Base-by-base conservation (phyloP, 2,888 invertebrate species). In the Glyphotaelius pellucidus region DNA sequence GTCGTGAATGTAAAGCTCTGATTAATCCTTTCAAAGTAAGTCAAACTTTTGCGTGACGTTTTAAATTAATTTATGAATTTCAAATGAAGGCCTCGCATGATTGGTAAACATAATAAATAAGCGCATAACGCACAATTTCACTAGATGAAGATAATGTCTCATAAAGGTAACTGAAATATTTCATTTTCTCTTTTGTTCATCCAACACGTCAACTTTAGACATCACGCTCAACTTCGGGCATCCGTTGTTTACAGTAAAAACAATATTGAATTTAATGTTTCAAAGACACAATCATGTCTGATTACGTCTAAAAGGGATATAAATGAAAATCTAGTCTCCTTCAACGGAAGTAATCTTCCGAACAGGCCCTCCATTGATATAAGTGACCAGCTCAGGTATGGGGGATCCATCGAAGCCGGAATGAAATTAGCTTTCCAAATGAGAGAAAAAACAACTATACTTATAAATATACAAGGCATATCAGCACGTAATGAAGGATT, bases 51-150 rank as follows among this genome's bases (percentile, higher is more conserved):
- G 67, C 67, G 67, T 67, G 67, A 25, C 67, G 67, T 67, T 67
- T 67, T 67, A 67, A 67, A 67, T 67, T 67, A 67, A 67, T 67
- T 67, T 25, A n/a, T 67, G 67, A 67, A 67, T 67, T 25, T 67
- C 67, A 67, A 67, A 67, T 67, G 67, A 67, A 67, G 67, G 67
- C 67, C n/a, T 67, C n/a, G 67, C 67, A 67, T 67, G 67, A 67
- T 67, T 67, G 67, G 67, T 67, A 67, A 67, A 25, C n/a, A n/a
- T 67, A 67, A 67, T 67, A 67, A 67, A 67, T 67, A n/a, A 67
- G 67, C 67, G 67, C 67, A 67, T 67, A 67, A 67, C 67, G 67
- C 25, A 67, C 67, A 67, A 67, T 67, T 67, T 67, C n/a, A 67
- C 67, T 25, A 67, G 67, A 67, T 67, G 25, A n/a, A 67, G 67